Conservation (phyloP, 2,113 vertebrate species). For the Damaliscus lunatus region DNA sequence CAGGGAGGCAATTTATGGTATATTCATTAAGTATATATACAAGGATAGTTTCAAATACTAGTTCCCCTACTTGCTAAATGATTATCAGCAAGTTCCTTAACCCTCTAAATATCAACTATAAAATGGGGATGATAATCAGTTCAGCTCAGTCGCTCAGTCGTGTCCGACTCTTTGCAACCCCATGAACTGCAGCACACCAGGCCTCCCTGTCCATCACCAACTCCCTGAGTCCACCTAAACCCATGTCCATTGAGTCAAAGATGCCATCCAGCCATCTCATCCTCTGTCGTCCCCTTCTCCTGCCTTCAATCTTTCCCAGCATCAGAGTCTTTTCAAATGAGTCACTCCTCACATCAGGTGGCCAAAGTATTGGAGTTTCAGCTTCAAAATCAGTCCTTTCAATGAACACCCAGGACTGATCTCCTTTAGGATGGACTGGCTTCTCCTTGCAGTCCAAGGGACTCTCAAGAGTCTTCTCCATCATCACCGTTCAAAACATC, state of each 20-base stretch:
- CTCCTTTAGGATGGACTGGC: not conserved
- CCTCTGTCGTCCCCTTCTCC: not conserved
- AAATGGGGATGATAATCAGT: not conserved
- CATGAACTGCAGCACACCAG: not conserved
- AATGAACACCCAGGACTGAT: not conserved
- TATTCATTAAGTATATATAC: not conserved
- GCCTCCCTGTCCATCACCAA: not conserved
- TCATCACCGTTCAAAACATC: not conserved
- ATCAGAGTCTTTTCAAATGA: not conserved
- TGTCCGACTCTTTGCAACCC: not conserved
- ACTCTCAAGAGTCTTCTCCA: not conserved
- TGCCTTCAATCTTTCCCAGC: not conserved
- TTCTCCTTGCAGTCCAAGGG: not conserved
- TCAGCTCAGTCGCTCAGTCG: not conserved
- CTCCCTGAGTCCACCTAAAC: not conserved
- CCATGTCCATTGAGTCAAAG: accelerated
- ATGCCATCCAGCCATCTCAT: not conserved
- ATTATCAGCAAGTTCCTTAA: not conserved
- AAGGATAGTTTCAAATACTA: not conserved
- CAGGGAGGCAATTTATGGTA: not conserved
- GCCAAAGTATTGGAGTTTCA: not conserved
- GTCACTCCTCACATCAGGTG: not conserved
- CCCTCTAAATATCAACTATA: not conserved
- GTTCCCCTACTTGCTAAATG: not conserved
- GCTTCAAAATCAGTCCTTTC: not conserved